These are phyloP conservation scores for Amphilophus citrinellus DNA, from an alignment of 2,113 vertebrate genomes.

Conservation along the genomic window DNA sequence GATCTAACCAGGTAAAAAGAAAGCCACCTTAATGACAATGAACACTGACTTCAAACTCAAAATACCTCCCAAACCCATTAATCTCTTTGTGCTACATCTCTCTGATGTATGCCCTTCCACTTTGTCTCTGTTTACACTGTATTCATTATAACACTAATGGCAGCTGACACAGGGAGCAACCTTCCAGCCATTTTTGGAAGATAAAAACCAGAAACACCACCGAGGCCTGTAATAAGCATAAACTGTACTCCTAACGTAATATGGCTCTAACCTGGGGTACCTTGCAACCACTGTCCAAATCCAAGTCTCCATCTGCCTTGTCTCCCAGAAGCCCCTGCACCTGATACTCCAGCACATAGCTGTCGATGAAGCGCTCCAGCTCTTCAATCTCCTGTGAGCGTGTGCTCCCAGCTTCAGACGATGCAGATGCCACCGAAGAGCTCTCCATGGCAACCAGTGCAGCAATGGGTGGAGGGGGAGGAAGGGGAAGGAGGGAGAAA, in stretches of 20 bases:
- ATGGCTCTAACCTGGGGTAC: slow-evolving; percentile 86
- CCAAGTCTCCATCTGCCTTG: slow-evolving; percentile 87
- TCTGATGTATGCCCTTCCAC: background rate
- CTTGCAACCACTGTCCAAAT: slow-evolving; percentile 86
- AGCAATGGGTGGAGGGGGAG: slow-evolving; percentile 21
- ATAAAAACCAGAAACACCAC: background rate
- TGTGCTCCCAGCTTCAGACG: slow-evolving; percentile 94
- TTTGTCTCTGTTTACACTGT: background rate
- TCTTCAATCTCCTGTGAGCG: slow-evolving; percentile 98
- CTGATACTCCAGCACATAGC: slow-evolving; percentile 98
- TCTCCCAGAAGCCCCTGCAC: slow-evolving; percentile 94
- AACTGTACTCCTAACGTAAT: background rate
- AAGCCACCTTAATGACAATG: background rate
- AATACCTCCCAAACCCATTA: background rate
- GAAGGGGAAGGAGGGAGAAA: slow-evolving; percentile 41
- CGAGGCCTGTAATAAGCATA: background rate
- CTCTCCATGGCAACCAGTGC: slow-evolving; percentile 89
- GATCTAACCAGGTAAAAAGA: slow-evolving; percentile 2
- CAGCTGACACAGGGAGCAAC: background rate
- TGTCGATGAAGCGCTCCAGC: slow-evolving; percentile 97
- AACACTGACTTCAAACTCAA: background rate
- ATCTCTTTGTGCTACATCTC: background rate
- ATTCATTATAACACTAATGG: slow-evolving; percentile 1
- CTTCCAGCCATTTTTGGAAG: background rate
- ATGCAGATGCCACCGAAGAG: slow-evolving; percentile 94